Evolutionary conservation across 2,797 vertebrate species (phyloP), one percentile per base, ranked within the genome.

Genomic region (Clarias platycephalus): DNA sequence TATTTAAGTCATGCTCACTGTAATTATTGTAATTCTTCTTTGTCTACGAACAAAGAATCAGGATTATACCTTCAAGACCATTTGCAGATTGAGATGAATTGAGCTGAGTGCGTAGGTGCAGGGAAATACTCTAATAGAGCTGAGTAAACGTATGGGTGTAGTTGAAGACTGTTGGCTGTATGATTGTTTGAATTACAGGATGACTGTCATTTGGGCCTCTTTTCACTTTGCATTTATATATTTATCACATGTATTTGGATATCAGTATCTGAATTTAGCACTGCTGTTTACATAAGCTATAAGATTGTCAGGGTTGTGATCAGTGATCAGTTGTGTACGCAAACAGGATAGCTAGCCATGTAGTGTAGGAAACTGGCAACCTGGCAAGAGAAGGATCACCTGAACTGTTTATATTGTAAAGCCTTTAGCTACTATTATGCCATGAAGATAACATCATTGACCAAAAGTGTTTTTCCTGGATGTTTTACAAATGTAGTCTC

Each of bases 1-100:
- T 83, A 75, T 72, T 85, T 81, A 16, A 76, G 75, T 86, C 85
- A 63, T 89, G 80, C 83, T 76, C 13, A 78, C 71, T 74, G 49
- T 92, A 92, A 93, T 93, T 89, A 92, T 89, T 88, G 86, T 91
- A 86, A 93, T 92, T 93, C 88, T 85, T 87, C 82, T 72, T 83
- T 80, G 80, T 87, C 77, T 83, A 76, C 89, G 91, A 93, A 91
- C 90, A 92, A 92, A 92, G 85, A 37, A 85, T 88, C 79, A 88
- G 88, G 88, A 89, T 91, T 89, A 87, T 66, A 44, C 31, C 79
- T 84, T 81, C 72, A 82, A 81, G 34, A 84, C 67, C 66, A 62
- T 80, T 68, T 84, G 76, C 44, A 53, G 79, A 80, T 71, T 28
- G 53, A 78, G 67, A 78, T 81, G 15, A 71, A n/a, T 80, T 34